Percentiles rank a stretch among this genome's conserved stretches.
Evolutionary conservation across 2,888 invertebrate species (phyloP).

Genomic region (Terebella lapidaria): DNA sequence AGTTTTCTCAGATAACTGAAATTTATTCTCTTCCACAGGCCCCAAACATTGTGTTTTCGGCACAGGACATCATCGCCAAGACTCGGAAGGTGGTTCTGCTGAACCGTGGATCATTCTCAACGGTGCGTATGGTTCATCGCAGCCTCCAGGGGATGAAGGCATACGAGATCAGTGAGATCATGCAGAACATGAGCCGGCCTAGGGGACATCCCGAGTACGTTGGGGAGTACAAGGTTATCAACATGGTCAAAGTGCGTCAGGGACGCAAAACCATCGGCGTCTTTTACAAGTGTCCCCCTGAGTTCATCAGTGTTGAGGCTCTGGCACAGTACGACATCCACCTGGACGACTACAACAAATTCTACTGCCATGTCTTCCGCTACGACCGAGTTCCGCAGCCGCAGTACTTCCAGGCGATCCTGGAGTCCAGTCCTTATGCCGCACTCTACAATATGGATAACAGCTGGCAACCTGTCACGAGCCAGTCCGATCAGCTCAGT

Average conservation of each 20-base stretch:
- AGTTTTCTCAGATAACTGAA: too few relatives aligned
- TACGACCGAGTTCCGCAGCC: not conserved
- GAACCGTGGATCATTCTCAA: not conserved
- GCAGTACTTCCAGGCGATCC: not conserved
- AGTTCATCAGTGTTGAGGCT: not conserved
- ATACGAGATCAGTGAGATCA: not conserved
- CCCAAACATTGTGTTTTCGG: not conserved
- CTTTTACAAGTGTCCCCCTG: conserved; percentile 4
- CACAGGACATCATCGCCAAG: not conserved
- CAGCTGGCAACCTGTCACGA: too few relatives aligned
- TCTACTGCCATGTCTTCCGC: not conserved
- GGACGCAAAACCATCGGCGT: not conserved
- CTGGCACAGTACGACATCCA: not conserved
- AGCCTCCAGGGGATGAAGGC: conserved; percentile 1
- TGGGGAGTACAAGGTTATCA: not conserved
- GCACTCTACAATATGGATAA: too few relatives aligned
- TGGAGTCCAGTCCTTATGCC: not conserved
- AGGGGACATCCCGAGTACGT: not conserved
- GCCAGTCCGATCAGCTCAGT: too few relatives aligned
- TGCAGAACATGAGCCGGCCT: not conserved
- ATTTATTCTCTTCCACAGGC: not conserved
- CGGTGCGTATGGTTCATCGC: not conserved
- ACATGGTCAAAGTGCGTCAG: not conserved
- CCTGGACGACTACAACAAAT: not conserved
- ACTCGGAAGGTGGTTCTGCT: not conserved